Conservation (phyloP, 2,113 vertebrate species). For the Pan paniscus region DNA sequence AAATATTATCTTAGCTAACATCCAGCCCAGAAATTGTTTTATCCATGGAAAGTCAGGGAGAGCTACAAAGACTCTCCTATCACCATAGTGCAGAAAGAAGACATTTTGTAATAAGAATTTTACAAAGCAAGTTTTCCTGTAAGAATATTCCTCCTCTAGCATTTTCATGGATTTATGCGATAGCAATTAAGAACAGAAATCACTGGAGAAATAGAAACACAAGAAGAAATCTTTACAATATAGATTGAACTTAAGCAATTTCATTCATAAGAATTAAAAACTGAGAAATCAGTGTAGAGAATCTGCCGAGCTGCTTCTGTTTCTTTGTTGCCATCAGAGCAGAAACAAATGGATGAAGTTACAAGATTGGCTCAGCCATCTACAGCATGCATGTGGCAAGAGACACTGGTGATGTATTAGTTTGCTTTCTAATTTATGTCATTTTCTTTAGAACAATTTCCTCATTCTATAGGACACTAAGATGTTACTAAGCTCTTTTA, state of each 20-base stretch:
- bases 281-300: constrained; percentile 62
- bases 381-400: background rate
- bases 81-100: constrained; percentile 12
- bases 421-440: background rate
- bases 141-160: constrained; percentile 60
- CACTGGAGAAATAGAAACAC: constrained; percentile 64
- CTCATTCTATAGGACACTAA: background rate
- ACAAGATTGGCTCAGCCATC: background rate
- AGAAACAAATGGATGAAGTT: constrained; percentile 16
- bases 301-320: constrained; percentile 62
- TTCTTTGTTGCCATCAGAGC: constrained; percentile 31
- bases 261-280: constrained; percentile 74
- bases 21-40: constrained; percentile 46
- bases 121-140: constrained; percentile 57
- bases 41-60: constrained; percentile 4
- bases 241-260: constrained; percentile 69
- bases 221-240: constrained; percentile 69
- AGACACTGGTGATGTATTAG: background rate
- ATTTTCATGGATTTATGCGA: constrained; percentile 57
- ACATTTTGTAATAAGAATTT: constrained; percentile 60
- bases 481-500: background rate
- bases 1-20: constrained; percentile 35
- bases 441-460: constrained; percentile 21
- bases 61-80: constrained; percentile 24
- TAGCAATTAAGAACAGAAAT: constrained; percentile 65